These are phyloP conservation scores for Heterotis niloticus DNA, from an alignment of 2,113 vertebrate species.

Conservation along the genomic window DNA sequence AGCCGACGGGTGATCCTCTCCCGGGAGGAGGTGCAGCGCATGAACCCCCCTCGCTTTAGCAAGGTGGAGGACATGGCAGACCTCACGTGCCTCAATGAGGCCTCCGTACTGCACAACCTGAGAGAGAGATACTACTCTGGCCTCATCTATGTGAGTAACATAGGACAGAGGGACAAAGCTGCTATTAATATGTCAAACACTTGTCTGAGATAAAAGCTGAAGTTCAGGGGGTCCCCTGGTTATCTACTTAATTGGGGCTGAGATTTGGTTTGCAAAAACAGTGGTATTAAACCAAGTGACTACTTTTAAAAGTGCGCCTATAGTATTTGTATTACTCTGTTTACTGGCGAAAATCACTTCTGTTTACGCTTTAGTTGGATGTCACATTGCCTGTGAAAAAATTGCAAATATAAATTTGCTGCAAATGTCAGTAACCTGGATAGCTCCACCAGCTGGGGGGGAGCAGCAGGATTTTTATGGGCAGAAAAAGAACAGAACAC, in stretches of 20 bases:
- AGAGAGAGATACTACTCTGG: conserved; percentile 74
- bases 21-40: conserved; percentile 72
- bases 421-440: too few species aligned
- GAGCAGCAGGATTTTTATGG: too few species aligned
- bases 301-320: background rate
- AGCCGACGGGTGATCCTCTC: conserved; percentile 60
- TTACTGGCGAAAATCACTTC: background rate
- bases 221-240: too few species aligned
- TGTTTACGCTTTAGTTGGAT: too few species aligned
- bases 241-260: too few species aligned
- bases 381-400: too few species aligned
- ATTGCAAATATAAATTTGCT: too few species aligned
- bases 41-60: conserved; percentile 75
- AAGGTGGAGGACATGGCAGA: conserved; percentile 80
- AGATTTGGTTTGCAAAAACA: background rate
- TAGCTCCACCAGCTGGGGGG: too few species aligned
- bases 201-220: background rate
- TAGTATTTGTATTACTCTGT: background rate
- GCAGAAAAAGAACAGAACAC: too few species aligned
- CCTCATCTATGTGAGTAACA: conserved; percentile 68
- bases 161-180: background rate
- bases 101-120: conserved; percentile 73
- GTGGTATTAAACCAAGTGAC: background rate
- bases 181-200: too few species aligned
- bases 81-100: conserved; percentile 76